A percentile compares a stretch with the other conserved stretches of the same genome.
Conservation (phyloP, 2,797 vertebrate species). For the Melanotaenia maccullochi region DNA sequence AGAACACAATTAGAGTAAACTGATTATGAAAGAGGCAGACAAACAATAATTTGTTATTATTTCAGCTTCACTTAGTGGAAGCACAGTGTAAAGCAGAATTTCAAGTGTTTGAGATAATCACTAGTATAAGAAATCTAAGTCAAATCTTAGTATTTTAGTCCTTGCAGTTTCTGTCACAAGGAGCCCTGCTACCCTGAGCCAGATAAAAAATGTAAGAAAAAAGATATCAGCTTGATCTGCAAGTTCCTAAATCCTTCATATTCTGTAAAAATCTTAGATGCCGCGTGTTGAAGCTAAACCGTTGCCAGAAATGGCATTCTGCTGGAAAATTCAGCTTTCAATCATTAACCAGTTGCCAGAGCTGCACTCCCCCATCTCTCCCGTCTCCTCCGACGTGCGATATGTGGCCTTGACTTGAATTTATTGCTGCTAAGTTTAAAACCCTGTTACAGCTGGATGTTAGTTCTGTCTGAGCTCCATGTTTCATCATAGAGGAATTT, state of each 20-base stretch:
- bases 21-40: constrained; percentile 2
- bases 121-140: constrained; percentile 30
- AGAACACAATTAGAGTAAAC: constrained; percentile 1
- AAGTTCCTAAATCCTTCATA: neutral
- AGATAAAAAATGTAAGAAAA: neutral
- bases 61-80: constrained; percentile 9
- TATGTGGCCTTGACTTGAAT: neutral
- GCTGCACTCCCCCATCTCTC: neutral
- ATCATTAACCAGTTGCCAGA: neutral
- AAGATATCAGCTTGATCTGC: neutral
- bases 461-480: constrained; percentile 12
- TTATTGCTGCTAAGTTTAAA: constrained; percentile 31
- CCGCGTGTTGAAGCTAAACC: constrained; percentile 5
- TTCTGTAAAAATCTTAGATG: constrained; percentile 29
- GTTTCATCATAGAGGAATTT: constrained; percentile 44
- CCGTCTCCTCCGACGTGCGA: neutral
- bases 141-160: constrained; percentile 33
- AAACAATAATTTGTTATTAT: constrained; percentile 15
- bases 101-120: neutral
- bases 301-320: constrained; percentile 10
- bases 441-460: constrained; percentile 25
- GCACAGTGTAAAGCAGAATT: neutral
- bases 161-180: constrained; percentile 12
- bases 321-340: constrained; percentile 10
- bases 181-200: constrained; percentile 10